Base-by-base conservation (phyloP, 2,113 vertebrate genomes). In the Scomber scombrus region DNA sequence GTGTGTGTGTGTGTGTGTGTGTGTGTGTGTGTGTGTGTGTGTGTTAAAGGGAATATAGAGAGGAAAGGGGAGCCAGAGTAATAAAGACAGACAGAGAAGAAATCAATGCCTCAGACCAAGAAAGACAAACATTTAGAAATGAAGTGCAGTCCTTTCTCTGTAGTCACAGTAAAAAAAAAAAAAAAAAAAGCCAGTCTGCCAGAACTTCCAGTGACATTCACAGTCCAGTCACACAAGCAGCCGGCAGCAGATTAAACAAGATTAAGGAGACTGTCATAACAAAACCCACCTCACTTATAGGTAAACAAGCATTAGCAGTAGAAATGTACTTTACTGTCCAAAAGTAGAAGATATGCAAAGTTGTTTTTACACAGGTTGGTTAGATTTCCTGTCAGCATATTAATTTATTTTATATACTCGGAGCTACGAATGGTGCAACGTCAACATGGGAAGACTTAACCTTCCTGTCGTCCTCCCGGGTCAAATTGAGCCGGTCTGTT, bases 81-180 rank as follows among this genome's bases (percentile, higher is more conserved):
- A 88, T 86, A 78, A 86, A 86, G 83, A 51, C 63, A 55, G 75
- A 82, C 71, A 19, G 71, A 52, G 64, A 80, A 58, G 71, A 82
- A 86, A 86, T 90, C 81, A 26, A 84, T 90, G 71, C 4, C 55
- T n/a, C 52, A 2, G 71, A 43, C 45, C 58, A 71, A 26, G 62
- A 73, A 77, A 84, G 71, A 84, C 84, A 84, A 88, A 88, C 88
- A 76, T 84, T 78, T 68, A 69, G 66, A 69, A 75, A 86, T 84
- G 50, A 84, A 82, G 78, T 82, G 63, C 55, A 58, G 73, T 40
- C 16, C 50, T 19, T 8, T 4, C 23, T 40, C 23, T 73, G 76
- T 3, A 66, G 51, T 2, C 29, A 21, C 79, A 70, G 71, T 0
- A 56, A 46, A n/a, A n/a, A n/a, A n/a, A n/a, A n/a, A n/a, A n/a